A percentile compares a stretch with the other conserved stretches of the same genome.
Evolutionary conservation across 2,888 invertebrate genomes (phyloP).

Genomic region (Pherbina coryleti): DNA sequence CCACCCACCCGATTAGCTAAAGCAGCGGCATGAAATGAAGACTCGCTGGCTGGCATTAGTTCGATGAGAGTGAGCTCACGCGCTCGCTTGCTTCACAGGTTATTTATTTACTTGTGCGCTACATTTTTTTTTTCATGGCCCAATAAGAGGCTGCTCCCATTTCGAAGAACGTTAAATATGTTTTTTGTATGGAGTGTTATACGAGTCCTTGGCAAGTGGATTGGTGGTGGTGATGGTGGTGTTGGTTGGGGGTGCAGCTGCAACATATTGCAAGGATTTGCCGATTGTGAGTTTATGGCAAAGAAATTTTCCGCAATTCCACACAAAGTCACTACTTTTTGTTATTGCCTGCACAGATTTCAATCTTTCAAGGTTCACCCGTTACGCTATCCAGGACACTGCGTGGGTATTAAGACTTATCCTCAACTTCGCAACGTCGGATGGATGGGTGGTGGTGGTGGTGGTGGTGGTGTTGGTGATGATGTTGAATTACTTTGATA

Average conservation of each 20-base stretch:
- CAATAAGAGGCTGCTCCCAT: slow-evolving; percentile 43
- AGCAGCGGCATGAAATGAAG: not conserved
- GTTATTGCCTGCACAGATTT: slow-evolving; percentile 35
- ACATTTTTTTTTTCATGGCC: slow-evolving; percentile 38
- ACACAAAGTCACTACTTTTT: slow-evolving; percentile 30
- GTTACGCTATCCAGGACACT: not conserved
- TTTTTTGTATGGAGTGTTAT: slow-evolving; percentile 30
- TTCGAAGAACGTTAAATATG: slow-evolving; percentile 25
- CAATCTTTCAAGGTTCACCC: not conserved
- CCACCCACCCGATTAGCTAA: not conserved
- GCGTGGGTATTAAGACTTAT: slow-evolving; percentile 20
- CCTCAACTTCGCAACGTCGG: not conserved
- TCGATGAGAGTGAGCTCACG: not conserved
- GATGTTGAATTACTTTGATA: slow-evolving; percentile 55
- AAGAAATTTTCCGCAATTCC: slow-evolving; percentile 37
- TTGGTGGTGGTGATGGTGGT: not conserved
- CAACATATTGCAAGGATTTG: slow-evolving; percentile 40
- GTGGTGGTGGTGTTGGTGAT: not conserved
- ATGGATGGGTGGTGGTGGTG: not conserved
- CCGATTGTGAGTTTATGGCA: slow-evolving; percentile 41
- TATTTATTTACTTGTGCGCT: slow-evolving; percentile 56
- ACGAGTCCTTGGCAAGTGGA: slow-evolving; percentile 1
- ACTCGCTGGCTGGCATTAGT: slow-evolving; percentile 11
- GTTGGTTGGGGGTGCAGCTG: not conserved
- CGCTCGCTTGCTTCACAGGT: slow-evolving; percentile 50